Base-by-base conservation (phyloP, 2,888 invertebrate genomes). In the Lottia scabra region DNA sequence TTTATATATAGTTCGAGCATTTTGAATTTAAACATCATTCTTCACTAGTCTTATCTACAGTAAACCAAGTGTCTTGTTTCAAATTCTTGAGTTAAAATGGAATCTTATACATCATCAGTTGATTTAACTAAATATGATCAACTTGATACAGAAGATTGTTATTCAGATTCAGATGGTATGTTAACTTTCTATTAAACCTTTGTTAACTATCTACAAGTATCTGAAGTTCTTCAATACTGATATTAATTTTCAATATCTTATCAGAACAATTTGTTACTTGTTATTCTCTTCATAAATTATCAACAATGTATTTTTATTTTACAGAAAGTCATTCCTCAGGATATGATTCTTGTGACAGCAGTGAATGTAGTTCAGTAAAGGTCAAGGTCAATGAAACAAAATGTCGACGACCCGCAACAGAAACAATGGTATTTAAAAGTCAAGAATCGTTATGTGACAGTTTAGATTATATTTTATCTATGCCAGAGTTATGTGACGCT, bases 361-460 rank as follows among this genome's bases (percentile, higher is more conserved):
- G 56, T 5, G 38, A 38, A 38, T 56, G 8, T 56, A 8, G 13
- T 23, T 56, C 56, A 1, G 56, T 23, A 56, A 56, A 13, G 13
- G 23, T 4, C 38, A 38, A 38, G 38, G 38, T 38, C 38, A 38
- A 38, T 38, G 38, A 38, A 38, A 38, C 8, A 38, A 38, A 38
- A 38, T 38, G 38, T 38, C 56, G 12, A 12, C 12, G 23, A 23
- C 23, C 56, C 10, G 0, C 56, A 23, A 19, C 19, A 56, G 56
- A 56, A 56, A 56, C 23, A 30, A 56, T 56, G 56, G 56, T 56
- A 23, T 56, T 56, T 56, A 56, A 56, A 56, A 56, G 56, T 19
- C 19, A 23, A 56, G 56, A 56, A 56, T 56, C 56, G 8, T 56
- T 56, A 23, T 56, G 56, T 56, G 56, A 56, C 13, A 56, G 13